A percentile compares a stretch with the other conserved stretches of the same genome.
These are phyloP conservation scores for Zophobas atratus DNA, from an alignment of 1,140 invertebrate genomes.

Conservation along the genomic window DNA sequence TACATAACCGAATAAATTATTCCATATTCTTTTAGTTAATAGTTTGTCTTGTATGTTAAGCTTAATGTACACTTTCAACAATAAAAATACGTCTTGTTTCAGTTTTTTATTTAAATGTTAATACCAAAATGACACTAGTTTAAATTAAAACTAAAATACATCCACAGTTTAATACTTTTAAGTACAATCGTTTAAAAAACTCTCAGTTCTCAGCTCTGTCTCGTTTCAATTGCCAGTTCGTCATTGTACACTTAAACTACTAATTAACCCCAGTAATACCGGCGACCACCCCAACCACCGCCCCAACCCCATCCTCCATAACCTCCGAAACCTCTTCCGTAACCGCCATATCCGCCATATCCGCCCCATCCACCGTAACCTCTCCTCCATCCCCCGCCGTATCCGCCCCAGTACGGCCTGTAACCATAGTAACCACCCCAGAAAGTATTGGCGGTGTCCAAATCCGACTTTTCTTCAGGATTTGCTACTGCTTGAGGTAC, in stretches of 20 bases:
- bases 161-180: no score
- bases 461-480: conserved; percentile 40
- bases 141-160: no score
- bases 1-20: no score
- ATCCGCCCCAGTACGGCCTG: conserved; percentile 15
- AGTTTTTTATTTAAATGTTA: no score
- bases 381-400: conserved; percentile 1
- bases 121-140: no score
- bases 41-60: no score
- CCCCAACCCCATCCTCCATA: conserved; percentile 29
- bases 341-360: conserved; percentile 1
- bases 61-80: no score
- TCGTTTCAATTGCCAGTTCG: not conserved
- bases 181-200: no score
- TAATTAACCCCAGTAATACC: conserved; percentile 25
- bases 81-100: no score
- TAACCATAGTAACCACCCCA: conserved; percentile 35
- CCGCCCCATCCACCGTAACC: conserved; percentile 4
- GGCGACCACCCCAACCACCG: conserved; percentile 9
- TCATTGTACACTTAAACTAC: conserved; percentile 12
- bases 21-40: no score
- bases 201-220: not conserved
- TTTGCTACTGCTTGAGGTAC: not conserved
- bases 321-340: conserved; percentile 16
- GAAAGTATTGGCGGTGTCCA: conserved; percentile 30